Evolutionary conservation across 2,113 vertebrate species (phyloP).

Genomic region (Lepus americanus): DNA sequence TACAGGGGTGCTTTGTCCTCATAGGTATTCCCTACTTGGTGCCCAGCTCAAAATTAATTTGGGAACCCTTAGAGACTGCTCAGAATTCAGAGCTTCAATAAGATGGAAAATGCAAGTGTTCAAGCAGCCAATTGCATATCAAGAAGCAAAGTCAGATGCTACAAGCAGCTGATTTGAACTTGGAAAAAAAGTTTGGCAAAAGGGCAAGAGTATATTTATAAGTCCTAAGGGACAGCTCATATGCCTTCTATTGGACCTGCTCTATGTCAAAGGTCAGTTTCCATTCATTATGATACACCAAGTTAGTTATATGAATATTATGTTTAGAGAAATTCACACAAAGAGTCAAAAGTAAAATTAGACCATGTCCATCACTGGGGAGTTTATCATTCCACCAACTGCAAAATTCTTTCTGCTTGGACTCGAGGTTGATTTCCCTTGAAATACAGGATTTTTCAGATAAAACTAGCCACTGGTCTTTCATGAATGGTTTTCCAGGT

Average conservation of each 20-base stretch:
- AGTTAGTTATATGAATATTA: conserved; percentile 66
- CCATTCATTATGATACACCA: conserved; percentile 2
- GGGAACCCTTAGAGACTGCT: not conserved
- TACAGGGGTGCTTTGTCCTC: not conserved
- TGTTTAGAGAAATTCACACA: conserved; percentile 67
- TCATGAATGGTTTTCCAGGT: conserved; percentile 62
- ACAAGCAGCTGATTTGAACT: not conserved
- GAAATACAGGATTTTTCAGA: conserved; percentile 68
- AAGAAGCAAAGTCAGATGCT: conserved; percentile 46
- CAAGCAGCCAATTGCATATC: not conserved
- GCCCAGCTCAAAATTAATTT: conserved; percentile 34
- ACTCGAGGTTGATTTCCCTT: conserved; percentile 56
- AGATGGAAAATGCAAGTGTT: not conserved
- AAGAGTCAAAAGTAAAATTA: conserved; percentile 62
- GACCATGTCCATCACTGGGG: not conserved
- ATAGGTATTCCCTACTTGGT: not conserved
- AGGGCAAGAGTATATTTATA: conserved; percentile 45
- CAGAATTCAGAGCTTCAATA: not conserved
- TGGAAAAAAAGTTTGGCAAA: conserved; percentile 4
- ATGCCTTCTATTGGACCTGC: conserved; percentile 21
- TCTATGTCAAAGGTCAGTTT: conserved; percentile 55
- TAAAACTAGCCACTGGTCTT: conserved; percentile 73
- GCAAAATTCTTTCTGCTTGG: conserved; percentile 58
- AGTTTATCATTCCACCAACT: conserved; percentile 45
- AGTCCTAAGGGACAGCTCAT: conserved; percentile 33